Conservation (phyloP, 2,113 vertebrate genomes). For the Odontesthes bonariensis region DNA sequence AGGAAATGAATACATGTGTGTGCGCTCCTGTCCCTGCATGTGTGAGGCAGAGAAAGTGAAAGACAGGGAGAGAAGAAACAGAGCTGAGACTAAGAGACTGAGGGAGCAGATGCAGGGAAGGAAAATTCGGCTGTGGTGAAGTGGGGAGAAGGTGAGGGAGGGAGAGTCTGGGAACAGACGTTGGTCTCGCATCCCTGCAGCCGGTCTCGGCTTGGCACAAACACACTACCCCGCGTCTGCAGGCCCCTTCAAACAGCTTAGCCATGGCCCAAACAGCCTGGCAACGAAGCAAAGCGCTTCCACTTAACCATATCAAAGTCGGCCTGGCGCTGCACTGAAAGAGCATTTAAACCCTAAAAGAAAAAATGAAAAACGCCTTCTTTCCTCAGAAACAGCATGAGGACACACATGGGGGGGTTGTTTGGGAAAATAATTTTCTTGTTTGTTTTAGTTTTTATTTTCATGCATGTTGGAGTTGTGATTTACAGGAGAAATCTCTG, state of each 20-base stretch:
- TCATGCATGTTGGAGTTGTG: not conserved
- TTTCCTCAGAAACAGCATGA: slow-evolving; percentile 40
- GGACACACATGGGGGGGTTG: slow-evolving; percentile 16
- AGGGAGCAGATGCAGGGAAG: slow-evolving; percentile 58
- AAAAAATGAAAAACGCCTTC: not conserved
- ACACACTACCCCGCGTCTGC: slow-evolving; percentile 45
- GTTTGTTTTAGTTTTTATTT: slow-evolving; percentile 34
- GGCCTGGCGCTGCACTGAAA: slow-evolving; percentile 54
- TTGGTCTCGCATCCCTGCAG: slow-evolving; percentile 53
- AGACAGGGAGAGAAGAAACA: slow-evolving; percentile 11
- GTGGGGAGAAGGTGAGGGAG: slow-evolving; percentile 50
- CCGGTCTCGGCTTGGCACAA: slow-evolving; percentile 60
- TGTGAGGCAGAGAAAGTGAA: slow-evolving; percentile 43
- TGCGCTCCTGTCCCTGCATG: slow-evolving; percentile 19
- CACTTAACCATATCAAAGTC: slow-evolving; percentile 80
- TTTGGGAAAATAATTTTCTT: slow-evolving; percentile 15
- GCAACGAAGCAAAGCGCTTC: slow-evolving; percentile 71
- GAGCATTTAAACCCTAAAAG: slow-evolving; percentile 44
- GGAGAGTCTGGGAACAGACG: slow-evolving; percentile 66
- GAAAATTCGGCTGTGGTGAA: slow-evolving; percentile 56
- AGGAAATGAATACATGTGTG: slow-evolving; percentile 52
- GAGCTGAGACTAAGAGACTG: slow-evolving; percentile 14
- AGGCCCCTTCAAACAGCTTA: slow-evolving; percentile 65
- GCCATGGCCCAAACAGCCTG: slow-evolving; percentile 65
- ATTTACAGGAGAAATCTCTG: slow-evolving; percentile 12